These are phyloP conservation scores for Cataglyphis hispanica DNA, from an alignment of 1,140 invertebrate species.

Conservation along the genomic window DNA sequence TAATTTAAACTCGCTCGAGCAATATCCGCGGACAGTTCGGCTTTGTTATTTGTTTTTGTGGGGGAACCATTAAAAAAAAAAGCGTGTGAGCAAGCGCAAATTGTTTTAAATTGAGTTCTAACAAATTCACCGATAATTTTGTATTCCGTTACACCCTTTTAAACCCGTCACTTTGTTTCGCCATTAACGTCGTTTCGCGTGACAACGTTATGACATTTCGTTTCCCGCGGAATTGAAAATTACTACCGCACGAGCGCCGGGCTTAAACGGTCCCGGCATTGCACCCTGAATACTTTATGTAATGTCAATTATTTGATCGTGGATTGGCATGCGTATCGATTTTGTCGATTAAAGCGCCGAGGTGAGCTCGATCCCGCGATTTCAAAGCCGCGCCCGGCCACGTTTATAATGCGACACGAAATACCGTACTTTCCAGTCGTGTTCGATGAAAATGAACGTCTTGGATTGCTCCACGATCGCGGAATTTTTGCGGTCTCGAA, in stretches of 20 bases:
- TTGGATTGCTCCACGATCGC: conserved; percentile 35
- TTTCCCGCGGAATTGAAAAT: conserved; percentile 72
- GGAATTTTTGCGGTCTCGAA: conserved; percentile 25
- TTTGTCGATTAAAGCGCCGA: conserved; percentile 57
- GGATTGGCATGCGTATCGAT: conserved; percentile 74
- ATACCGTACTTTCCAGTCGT: conserved; percentile 38
- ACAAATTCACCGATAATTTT: conserved; percentile 65
- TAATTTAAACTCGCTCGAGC: conserved; percentile 9
- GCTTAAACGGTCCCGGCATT: conserved; percentile 67
- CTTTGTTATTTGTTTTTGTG: conserved; percentile 54
- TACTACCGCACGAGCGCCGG: conserved; percentile 69
- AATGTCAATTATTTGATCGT: conserved; percentile 73
- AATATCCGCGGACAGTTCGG: conserved; percentile 13
- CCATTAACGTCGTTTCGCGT: conserved; percentile 68
- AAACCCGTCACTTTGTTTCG: conserved; percentile 68
- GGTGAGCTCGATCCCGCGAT: conserved; percentile 28
- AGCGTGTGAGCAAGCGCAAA: conserved; percentile 25
- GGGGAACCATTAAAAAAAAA: background rate
- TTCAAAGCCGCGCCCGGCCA: conserved; percentile 46
- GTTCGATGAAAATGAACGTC: conserved; percentile 13
- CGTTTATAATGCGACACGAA: conserved; percentile 56
- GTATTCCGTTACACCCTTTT: conserved; percentile 66
- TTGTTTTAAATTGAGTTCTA: conserved; percentile 60
- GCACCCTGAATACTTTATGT: conserved; percentile 75
- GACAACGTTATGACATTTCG: conserved; percentile 65